Evolutionary conservation across 2,113 vertebrate species (phyloP), one percentile per base, ranked within the genome.

Genomic region (Macheiramphus alcinus): DNA sequence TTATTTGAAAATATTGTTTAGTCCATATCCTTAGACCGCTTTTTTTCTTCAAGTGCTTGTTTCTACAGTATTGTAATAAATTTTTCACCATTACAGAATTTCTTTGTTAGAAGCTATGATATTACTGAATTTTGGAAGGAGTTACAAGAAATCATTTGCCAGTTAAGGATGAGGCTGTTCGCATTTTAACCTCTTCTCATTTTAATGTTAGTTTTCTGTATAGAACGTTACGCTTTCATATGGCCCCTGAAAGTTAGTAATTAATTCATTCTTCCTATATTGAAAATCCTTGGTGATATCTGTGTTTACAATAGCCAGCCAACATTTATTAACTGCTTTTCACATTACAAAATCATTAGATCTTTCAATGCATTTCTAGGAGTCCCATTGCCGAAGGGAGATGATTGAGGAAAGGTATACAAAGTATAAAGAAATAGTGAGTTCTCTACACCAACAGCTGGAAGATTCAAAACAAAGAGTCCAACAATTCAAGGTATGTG

Each of bases 351-450:
- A 82, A 91, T 74, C 1, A 80, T 71, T 48, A 73, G 36, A 89
- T 48, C 11, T 80, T 95, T 87, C 65, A 43, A 76, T 97, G 42
- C 52, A 27, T 97, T 97, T 96, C 48, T 95, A 99, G 99, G 98
- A 98, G 87, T 98, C 98, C 13, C 94, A 94, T 86, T 98, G 94
- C 80, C 98, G 97, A 94, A 98, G 92, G 34, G 98, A 99, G 59
- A 92, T 98, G 94, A 98, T 97, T 45, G 99, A 99, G 84, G 97
- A 98, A 86, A 98, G 98, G 76, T 98, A 98, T 59, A 92, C 61
- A 21, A 99, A 98, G 75, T 99, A 99, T 97, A 99, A 98, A 95
- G 98, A 98, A 90, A 98, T 98, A 20, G 97, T 99, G 84, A 98
- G 97, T 71, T 97, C 98, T 92, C 97, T 99, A 71, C 99, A 99